These are phyloP conservation scores for Fukomys damarensis DNA, from an alignment of 2,113 vertebrate genomes.

Conservation along the genomic window DNA sequence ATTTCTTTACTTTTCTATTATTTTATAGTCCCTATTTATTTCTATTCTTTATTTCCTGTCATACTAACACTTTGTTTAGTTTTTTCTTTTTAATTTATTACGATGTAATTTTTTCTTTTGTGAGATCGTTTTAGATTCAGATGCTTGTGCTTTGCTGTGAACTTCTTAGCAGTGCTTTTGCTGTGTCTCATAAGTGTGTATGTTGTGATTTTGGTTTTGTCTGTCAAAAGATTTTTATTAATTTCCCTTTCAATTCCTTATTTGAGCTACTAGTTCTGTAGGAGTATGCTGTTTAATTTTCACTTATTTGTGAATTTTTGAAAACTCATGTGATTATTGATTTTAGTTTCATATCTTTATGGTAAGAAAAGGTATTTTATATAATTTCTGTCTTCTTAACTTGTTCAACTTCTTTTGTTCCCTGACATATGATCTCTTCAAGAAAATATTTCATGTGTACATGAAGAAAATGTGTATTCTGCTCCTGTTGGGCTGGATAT, in stretches of 20 bases:
- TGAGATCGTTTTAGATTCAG: background rate
- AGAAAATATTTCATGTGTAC: too few species aligned
- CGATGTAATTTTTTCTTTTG: background rate
- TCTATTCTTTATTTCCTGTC: background rate
- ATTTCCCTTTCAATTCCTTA: background rate
- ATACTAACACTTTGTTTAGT: background rate
- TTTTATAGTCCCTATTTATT: background rate
- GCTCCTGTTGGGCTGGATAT: too few species aligned
- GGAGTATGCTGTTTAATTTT: background rate
- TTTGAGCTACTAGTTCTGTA: background rate
- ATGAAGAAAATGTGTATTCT: too few species aligned
- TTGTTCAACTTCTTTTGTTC: too few species aligned
- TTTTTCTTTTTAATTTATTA: background rate
- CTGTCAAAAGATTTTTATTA: background rate
- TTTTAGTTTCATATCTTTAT: too few species aligned
- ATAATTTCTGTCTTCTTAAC: too few species aligned
- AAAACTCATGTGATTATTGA: background rate
- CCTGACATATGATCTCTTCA: too few species aligned
- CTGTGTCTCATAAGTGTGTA: background rate
- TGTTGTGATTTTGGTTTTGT: background rate
- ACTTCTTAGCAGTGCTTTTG: background rate
- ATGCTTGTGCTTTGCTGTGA: background rate
- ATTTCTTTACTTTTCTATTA: background rate
- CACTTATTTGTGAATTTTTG: background rate
- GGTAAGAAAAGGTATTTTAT: too few species aligned